phyloP scores from a whole-genome alignment of 2,113 vertebrate genomes.

The Uria lomvia region DNA sequence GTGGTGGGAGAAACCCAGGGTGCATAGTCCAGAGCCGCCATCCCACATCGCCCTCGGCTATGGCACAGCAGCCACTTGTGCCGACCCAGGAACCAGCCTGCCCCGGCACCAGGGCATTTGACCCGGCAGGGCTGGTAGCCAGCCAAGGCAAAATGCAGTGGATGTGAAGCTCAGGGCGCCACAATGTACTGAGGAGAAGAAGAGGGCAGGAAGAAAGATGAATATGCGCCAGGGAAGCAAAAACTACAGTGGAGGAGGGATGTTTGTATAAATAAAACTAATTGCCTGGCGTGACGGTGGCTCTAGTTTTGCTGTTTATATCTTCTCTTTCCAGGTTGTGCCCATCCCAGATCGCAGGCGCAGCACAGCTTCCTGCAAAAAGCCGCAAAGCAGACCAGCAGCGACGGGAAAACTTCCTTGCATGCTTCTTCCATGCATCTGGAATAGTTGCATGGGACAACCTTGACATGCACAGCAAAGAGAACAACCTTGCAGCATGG shows the following conservation, averaged over 20 bases:
- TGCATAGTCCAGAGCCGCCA: accelerated
- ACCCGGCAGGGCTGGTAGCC: not conserved
- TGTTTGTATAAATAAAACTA: not conserved
- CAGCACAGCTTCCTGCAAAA: not conserved
- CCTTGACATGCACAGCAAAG: not conserved
- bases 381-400: not conserved
- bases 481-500: not conserved
- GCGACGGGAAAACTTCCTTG: not conserved
- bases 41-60: accelerated
- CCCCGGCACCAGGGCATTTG: not conserved
- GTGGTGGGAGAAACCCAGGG: accelerated
- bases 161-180: not conserved
- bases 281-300: accelerated
- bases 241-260: not conserved
- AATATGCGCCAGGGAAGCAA: not conserved
- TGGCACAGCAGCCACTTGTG: accelerated
- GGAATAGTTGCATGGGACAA: not conserved
- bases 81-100: not conserved
- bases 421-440: not conserved
- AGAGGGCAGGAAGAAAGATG: not conserved
- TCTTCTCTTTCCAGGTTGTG: not conserved
- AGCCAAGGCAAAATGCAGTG: not conserved
- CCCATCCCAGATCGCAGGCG: not conserved
- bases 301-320: not conserved
- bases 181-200: not conserved